Evolutionary conservation across 2,797 vertebrate species (phyloP), one percentile per base, ranked within the genome.

Genomic region (Eupleurogrammus muticus): DNA sequence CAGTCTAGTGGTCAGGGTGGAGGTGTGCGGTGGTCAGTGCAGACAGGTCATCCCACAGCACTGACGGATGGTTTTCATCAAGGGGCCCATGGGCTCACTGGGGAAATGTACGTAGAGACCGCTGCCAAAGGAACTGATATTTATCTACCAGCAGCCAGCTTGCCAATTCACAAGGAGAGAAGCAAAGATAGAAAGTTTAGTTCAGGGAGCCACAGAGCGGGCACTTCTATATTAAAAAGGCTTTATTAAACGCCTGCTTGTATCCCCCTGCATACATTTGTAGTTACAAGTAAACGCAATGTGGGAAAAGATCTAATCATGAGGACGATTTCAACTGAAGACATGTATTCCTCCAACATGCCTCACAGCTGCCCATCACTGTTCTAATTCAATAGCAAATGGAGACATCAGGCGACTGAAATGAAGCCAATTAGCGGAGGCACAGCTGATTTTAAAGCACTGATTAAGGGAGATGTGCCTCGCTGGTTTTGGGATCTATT

Each of bases 61-160:
- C 94, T 97, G 97, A 99, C 94, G 92, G 94, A 98, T 98, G 95
- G 93, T 94, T 96, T 97, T 95, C 95, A 98, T 97, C 95, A 96
- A 95, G 94, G 92, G 94, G 94, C 93, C 91, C 91, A 51, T 62
- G 53, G 93, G 94, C 94, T 95, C 90, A 73, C 87, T 77, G 93
- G 93, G 92, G 92, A 95, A 95, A 93, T 89, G 93, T 93, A 93
- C 94, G 93, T 92, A 95, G 94, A 95, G 83, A 92, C 87, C 83
- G 90, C 90, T 94, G 92, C 93, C 93, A 95, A 94, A 95, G 93
- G 93, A 94, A 94, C 93, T 92, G 87, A 91, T 87, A 90, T 91
- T 92, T 90, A 93, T 92, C 89, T 88, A 73, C 70, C 69, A 72
- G 75, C 76, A 65, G 73, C 50, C 58, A 40, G 36, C 77, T 48